Conservation (phyloP, 2,797 vertebrate genomes). For the Zenarchopterus dispar region DNA sequence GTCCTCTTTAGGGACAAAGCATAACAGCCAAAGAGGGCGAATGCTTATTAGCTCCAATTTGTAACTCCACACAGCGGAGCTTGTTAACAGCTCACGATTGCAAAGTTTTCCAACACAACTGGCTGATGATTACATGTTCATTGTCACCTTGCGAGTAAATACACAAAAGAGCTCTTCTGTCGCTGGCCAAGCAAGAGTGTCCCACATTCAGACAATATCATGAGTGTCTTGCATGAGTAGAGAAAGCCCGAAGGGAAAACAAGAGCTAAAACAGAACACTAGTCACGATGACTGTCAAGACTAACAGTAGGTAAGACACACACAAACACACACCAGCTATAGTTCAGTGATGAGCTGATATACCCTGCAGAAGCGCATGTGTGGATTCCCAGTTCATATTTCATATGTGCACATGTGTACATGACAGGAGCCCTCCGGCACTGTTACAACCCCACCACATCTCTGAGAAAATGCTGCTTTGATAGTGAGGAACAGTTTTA, state of each 20-base stretch:
- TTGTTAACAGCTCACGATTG: slow-evolving; percentile 24
- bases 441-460: slow-evolving; percentile 10
- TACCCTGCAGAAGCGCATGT: slow-evolving; percentile 6
- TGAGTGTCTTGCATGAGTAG: not conserved
- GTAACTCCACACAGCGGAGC: slow-evolving; percentile 19
- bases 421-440: slow-evolving; percentile 2
- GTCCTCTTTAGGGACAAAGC: slow-evolving; percentile 26
- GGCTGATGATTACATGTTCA: slow-evolving; percentile 34
- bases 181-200: slow-evolving; percentile 5
- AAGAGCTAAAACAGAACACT: slow-evolving; percentile 38
- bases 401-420: not conserved
- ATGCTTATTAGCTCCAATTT: slow-evolving; percentile 16
- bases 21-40: slow-evolving; percentile 7
- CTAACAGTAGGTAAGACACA: slow-evolving; percentile 21
- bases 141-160: slow-evolving; percentile 21
- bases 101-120: slow-evolving; percentile 11
- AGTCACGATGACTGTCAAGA: slow-evolving; percentile 37
- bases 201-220: slow-evolving; percentile 19
- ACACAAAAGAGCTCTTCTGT: slow-evolving; percentile 19
- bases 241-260: slow-evolving; percentile 15
- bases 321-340: slow-evolving; percentile 42
- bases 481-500: slow-evolving; percentile 11
- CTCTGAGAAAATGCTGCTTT: slow-evolving; percentile 13
- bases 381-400: not conserved
- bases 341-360: slow-evolving; percentile 29